Percentiles rank a stretch among this genome's conserved stretches.
Evolutionary conservation across 2,888 invertebrate species (phyloP).

Genomic region (Tipula helvola): DNA sequence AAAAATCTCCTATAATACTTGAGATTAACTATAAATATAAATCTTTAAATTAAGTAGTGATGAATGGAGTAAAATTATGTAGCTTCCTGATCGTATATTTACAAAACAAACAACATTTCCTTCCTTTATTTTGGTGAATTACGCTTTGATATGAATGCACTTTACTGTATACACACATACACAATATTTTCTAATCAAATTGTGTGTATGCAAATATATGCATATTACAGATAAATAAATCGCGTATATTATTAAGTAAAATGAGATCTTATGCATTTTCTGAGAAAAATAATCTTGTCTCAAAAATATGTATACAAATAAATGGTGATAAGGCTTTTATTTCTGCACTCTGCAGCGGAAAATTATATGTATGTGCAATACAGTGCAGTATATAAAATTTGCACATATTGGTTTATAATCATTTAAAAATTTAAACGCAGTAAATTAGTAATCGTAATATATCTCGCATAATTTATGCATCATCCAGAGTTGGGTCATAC

Average conservation of each 20-base stretch:
- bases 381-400: not conserved
- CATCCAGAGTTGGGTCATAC: not conserved
- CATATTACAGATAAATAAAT: not conserved
- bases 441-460: not conserved
- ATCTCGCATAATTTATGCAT: not conserved
- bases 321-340: not conserved
- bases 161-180: not conserved
- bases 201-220: not conserved
- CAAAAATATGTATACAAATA: not conserved
- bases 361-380: not conserved
- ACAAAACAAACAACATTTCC: not conserved
- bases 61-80: not conserved
- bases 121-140: not conserved
- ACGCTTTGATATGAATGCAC: not conserved
- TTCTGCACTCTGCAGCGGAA: not conserved
- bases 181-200: not conserved
- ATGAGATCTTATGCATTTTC: not conserved
- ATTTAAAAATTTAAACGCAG: not conserved
- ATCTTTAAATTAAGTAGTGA: not conserved
- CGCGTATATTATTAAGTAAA: not conserved
- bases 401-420: not conserved
- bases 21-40: not conserved
- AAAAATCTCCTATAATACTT: not conserved
- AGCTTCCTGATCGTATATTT: not conserved
- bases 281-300: not conserved